phyloP scores from a whole-genome alignment of 2,888 invertebrate species.

The Marronus borbonicus region DNA sequence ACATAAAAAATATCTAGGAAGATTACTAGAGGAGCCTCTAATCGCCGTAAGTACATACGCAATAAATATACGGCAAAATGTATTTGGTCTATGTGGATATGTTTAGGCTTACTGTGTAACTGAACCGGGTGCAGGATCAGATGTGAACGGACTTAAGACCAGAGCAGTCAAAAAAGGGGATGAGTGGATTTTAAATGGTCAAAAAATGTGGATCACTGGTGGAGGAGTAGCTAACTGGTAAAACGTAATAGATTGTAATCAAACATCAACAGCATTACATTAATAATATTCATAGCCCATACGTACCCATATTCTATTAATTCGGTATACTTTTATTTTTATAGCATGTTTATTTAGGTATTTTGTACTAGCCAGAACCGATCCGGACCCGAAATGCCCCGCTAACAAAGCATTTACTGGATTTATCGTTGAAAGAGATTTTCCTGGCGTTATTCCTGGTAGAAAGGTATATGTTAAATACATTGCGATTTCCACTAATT shows the following conservation, averaged over 20 bases:
- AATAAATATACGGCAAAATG: background rate
- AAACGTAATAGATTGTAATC: constrained; percentile 18
- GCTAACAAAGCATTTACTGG: constrained; percentile 96
- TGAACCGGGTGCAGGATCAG: constrained; percentile 96
- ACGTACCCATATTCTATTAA: no score
- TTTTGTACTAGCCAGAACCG: constrained; percentile 94
- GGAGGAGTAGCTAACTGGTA: constrained; percentile 97
- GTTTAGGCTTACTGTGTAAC: constrained; percentile 93
- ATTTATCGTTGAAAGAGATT: constrained; percentile 95
- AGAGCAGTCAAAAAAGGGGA: constrained; percentile 95
- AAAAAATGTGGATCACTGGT: constrained; percentile 99
- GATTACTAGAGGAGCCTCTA: constrained; percentile 91
- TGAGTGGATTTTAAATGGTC: constrained; percentile 92
- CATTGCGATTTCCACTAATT: no score
- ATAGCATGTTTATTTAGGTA: constrained; percentile 72
- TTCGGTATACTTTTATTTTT: background rate
- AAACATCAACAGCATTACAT: no score
- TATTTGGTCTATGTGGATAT: background rate
- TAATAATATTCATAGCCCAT: no score
- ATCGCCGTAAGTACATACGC: constrained; percentile 82
- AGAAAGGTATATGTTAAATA: constrained; percentile 79
- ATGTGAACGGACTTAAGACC: constrained; percentile 93
- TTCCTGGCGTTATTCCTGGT: constrained; percentile 89
- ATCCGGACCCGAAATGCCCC: constrained; percentile 92
- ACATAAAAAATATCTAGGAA: constrained; percentile 94